phyloP scores from a whole-genome alignment of 2,797 vertebrate genomes.

The Anas georgica region DNA sequence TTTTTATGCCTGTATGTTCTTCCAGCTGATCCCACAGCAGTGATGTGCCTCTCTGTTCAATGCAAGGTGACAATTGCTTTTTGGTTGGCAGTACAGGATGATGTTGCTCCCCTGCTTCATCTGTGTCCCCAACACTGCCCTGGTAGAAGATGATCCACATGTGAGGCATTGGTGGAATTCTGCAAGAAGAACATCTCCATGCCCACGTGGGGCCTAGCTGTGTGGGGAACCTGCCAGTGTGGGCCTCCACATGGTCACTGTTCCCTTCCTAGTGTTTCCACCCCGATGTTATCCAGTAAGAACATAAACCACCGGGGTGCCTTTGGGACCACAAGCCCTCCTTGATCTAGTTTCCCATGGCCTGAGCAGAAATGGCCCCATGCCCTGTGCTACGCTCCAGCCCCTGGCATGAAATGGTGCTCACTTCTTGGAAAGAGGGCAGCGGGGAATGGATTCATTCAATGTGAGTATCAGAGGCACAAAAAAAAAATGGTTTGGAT shows the following conservation, averaged over 20 bases:
- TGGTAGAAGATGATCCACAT: not conserved
- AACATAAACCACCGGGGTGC: not conserved
- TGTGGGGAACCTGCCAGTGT: not conserved
- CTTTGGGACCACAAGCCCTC: not conserved
- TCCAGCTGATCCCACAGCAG: not conserved
- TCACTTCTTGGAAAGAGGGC: not conserved
- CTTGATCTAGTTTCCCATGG: accelerated
- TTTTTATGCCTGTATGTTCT: not conserved
- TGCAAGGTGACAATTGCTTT: not conserved
- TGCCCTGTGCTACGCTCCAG: not conserved
- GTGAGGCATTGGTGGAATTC: not conserved
- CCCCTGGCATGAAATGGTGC: not conserved
- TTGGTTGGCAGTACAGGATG: not conserved
- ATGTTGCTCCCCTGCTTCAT: not conserved
- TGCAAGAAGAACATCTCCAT: not conserved
- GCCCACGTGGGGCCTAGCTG: accelerated
- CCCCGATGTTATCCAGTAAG: not conserved
- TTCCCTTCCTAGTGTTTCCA: not conserved
- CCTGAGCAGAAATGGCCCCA: not conserved
- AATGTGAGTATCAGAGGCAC: not conserved
- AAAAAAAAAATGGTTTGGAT: not conserved
- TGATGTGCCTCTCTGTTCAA: not conserved
- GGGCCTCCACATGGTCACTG: not conserved
- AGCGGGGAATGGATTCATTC: not conserved
- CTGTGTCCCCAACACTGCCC: not conserved